Percentiles rank a stretch among this genome's conserved stretches.
Conservation (phyloP, 2,888 invertebrate genomes). For the Oscheius sp. region DNA sequence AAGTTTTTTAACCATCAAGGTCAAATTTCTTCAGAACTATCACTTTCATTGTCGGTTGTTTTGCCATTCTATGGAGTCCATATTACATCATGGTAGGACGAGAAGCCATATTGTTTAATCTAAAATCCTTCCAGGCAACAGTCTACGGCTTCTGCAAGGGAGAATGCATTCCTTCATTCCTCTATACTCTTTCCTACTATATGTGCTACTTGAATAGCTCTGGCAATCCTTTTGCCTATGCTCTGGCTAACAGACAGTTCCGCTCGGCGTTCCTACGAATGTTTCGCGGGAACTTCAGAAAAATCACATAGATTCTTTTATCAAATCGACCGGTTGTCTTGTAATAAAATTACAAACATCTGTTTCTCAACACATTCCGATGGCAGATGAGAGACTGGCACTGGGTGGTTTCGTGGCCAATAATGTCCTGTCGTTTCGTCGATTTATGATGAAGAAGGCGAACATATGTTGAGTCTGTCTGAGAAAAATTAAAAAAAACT, state of each 20-base stretch:
- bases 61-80: constrained; percentile 70
- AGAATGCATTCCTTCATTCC: constrained; percentile 65
- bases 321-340: constrained; percentile 9
- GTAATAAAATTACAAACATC: constrained; percentile 11
- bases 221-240: constrained; percentile 70
- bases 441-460: neutral
- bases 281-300: constrained; percentile 63
- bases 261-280: constrained; percentile 65
- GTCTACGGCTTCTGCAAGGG: constrained; percentile 69
- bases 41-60: constrained; percentile 70
- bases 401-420: neutral
- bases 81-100: constrained; percentile 68
- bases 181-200: constrained; percentile 69
- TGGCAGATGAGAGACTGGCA: neutral
- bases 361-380: neutral
- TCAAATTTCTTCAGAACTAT: constrained; percentile 64
- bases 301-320: constrained; percentile 28
- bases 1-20: neutral
- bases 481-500: too few relatives aligned
- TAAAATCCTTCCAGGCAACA: constrained; percentile 64
- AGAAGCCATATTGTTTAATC: neutral
- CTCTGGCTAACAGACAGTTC: constrained; percentile 69
- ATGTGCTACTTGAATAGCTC: constrained; percentile 69
- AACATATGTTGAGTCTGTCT: too few relatives aligned
- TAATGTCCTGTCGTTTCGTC: neutral